Evolutionary conservation across 2,113 vertebrate species (phyloP).

Genomic region (Pelobates fuscus): DNA sequence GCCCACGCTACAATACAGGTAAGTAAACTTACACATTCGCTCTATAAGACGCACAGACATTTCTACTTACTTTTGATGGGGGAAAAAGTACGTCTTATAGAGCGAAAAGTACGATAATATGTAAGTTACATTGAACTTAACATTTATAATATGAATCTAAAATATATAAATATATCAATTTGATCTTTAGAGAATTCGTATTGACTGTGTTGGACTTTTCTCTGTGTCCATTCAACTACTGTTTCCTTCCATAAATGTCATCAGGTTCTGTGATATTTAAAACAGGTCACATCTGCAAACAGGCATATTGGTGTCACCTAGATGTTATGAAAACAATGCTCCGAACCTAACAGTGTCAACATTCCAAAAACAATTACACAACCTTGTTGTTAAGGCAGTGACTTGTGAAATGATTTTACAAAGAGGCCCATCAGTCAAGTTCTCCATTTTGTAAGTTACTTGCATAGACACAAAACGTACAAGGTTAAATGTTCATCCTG

Average conservation of each 20-base stretch:
- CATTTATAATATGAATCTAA: too few relatives aligned
- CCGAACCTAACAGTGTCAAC: slow-evolving; percentile 17
- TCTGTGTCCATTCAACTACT: not conserved
- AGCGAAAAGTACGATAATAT: too few relatives aligned
- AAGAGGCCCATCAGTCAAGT: slow-evolving; percentile 21
- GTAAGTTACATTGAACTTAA: too few relatives aligned
- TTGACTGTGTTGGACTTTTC: too few relatives aligned
- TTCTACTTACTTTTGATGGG: too few relatives aligned
- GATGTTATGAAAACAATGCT: slow-evolving; percentile 2
- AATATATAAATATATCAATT: too few relatives aligned
- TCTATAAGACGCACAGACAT: too few relatives aligned
- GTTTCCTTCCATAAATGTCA: not conserved
- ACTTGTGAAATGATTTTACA: slow-evolving; percentile 46
- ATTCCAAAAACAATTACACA: slow-evolving; percentile 37
- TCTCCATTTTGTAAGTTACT: slow-evolving; percentile 8
- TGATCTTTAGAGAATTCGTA: too few relatives aligned
- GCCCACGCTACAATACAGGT: too few relatives aligned
- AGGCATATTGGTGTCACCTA: slow-evolving; percentile 10
- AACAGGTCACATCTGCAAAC: not conserved
- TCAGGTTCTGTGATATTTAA: not conserved
- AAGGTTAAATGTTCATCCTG: slow-evolving; percentile 21
- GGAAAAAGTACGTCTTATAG: too few relatives aligned
- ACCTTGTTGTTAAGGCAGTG: slow-evolving; percentile 36
- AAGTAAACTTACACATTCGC: too few relatives aligned
- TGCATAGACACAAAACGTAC: slow-evolving; percentile 16